Conservation (phyloP, 2,888 invertebrate genomes). For the Cryptophagus acutangulus region DNA sequence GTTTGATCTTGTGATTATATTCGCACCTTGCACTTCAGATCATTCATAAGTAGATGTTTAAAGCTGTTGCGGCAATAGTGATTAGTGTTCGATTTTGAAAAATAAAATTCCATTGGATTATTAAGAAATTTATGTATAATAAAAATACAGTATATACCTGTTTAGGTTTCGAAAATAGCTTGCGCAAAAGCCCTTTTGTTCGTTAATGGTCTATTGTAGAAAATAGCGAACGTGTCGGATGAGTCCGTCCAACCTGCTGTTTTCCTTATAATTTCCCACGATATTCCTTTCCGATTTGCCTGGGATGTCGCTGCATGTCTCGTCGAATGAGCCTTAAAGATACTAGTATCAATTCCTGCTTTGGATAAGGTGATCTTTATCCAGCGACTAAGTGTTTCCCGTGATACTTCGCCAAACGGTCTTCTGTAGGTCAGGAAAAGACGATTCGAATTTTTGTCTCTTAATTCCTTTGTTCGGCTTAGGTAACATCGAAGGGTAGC, state of each 20-base stretch:
- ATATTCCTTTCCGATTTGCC: slow-evolving; percentile 15
- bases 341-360: slow-evolving; percentile 8
- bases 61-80: too few relatives aligned
- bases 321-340: slow-evolving; percentile 11
- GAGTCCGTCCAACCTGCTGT: slow-evolving; percentile 22
- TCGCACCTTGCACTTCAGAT: too few relatives aligned
- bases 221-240: slow-evolving; percentile 20
- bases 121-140: too few relatives aligned
- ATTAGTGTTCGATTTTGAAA: too few relatives aligned
- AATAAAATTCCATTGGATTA: too few relatives aligned
- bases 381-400: slow-evolving; percentile 9
- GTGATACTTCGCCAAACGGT: slow-evolving; percentile 14
- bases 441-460: not conserved
- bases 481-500: slow-evolving; percentile 16
- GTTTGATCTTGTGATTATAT: too few relatives aligned
- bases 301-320: slow-evolving; percentile 10
- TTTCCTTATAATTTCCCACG: slow-evolving; percentile 16
- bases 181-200: too few relatives aligned
- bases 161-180: too few relatives aligned
- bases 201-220: slow-evolving; percentile 13
- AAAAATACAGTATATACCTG: too few relatives aligned
- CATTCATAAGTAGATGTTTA: too few relatives aligned
- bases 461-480: slow-evolving; percentile 6
- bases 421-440: slow-evolving; percentile 7
- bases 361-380: slow-evolving; percentile 8